Percentiles rank a stretch among this genome's conserved stretches.
phyloP scores from a whole-genome alignment of 2,113 vertebrate species.

The Etheostoma spectabile region DNA sequence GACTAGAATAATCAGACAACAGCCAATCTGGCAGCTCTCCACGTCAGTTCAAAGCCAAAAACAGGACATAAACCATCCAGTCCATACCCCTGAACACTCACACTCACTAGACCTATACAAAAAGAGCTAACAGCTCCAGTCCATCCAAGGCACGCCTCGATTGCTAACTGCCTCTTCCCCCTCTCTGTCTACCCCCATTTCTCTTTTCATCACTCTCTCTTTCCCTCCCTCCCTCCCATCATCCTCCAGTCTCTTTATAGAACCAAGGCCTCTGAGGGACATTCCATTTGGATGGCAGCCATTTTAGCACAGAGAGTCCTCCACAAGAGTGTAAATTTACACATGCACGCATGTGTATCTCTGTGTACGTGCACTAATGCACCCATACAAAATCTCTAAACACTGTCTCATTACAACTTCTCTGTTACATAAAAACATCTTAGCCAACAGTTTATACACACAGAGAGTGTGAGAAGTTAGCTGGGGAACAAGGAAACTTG shows the following conservation, averaged over 20 bases:
- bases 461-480: slow-evolving; percentile 54
- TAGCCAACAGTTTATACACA: slow-evolving; percentile 32
- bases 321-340: slow-evolving; percentile 73
- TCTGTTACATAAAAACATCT: slow-evolving; percentile 63
- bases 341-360: slow-evolving; percentile 35
- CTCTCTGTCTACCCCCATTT: slow-evolving; percentile 59
- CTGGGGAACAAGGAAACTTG: slow-evolving; percentile 62
- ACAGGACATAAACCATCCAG: slow-evolving; percentile 66
- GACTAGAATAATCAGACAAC: slow-evolving; percentile 75
- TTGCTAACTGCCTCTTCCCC: slow-evolving; percentile 53
- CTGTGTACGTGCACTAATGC: slow-evolving; percentile 48
- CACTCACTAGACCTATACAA: slow-evolving; percentile 64
- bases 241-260: slow-evolving; percentile 76
- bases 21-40: slow-evolving; percentile 72
- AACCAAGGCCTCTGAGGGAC: slow-evolving; percentile 77
- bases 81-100: slow-evolving; percentile 54
- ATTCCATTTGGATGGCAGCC: slow-evolving; percentile 79
- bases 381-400: slow-evolving; percentile 55
- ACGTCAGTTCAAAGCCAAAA: slow-evolving; percentile 67
- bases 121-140: slow-evolving; percentile 50
- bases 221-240: slow-evolving; percentile 56
- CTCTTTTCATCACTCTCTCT: slow-evolving; percentile 64
- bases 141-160: slow-evolving; percentile 39
- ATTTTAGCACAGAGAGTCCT: slow-evolving; percentile 73
- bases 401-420: slow-evolving; percentile 61